Evolutionary conservation across 2,113 vertebrate genomes (phyloP).

Genomic region (Spea multiplicata): DNA sequence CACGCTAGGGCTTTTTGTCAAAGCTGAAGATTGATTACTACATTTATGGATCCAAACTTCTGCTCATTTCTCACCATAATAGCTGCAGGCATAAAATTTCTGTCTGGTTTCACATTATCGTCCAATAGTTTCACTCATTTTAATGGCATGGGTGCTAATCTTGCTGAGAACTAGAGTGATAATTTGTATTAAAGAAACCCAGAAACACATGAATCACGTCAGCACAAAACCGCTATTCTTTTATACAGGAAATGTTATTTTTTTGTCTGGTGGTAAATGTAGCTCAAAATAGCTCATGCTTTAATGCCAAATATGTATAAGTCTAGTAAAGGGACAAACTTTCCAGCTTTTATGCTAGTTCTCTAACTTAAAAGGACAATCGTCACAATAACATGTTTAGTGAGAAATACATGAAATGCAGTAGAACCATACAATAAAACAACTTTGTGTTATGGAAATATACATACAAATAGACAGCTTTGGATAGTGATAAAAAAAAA

Average conservation of each 20-base stretch:
- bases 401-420: too few species aligned
- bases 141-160: constrained; percentile 45
- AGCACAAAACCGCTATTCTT: constrained; percentile 33
- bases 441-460: too few species aligned
- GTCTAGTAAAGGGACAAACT: neutral
- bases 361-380: too few species aligned
- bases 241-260: constrained; percentile 34
- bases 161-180: constrained; percentile 42
- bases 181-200: constrained; percentile 45
- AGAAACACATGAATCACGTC: constrained; percentile 36
- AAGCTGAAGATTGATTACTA: constrained; percentile 48
- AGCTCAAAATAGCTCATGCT: constrained; percentile 35
- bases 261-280: constrained; percentile 35
- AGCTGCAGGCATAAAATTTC: constrained; percentile 44
- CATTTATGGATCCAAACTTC: constrained; percentile 35
- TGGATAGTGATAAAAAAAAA: too few species aligned
- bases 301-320: constrained; percentile 26
- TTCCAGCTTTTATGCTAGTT: neutral
- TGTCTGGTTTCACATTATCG: constrained; percentile 30
- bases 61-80: constrained; percentile 48
- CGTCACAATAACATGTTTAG: too few species aligned
- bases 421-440: too few species aligned
- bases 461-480: too few species aligned
- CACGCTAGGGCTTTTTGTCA: constrained; percentile 46
- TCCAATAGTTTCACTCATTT: constrained; percentile 38